These are phyloP conservation scores for Stichodactyla mertensii DNA, from an alignment of 64 coral and sea anemone species.

Conservation along the genomic window DNA sequence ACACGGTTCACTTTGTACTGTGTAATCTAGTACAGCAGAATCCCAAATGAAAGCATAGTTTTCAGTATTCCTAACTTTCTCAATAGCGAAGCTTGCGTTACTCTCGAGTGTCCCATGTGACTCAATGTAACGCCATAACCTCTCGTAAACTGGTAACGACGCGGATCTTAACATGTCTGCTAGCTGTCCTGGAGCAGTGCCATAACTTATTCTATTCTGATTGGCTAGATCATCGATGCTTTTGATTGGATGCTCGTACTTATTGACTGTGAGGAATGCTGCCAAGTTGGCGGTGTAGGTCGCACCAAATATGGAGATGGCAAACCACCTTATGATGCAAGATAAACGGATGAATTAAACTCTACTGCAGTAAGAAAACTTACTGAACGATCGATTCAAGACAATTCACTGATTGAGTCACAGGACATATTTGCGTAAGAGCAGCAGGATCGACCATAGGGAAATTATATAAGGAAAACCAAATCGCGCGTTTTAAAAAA, in stretches of 20 bases:
- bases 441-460: too few species aligned
- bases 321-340: slow-evolving; percentile 55
- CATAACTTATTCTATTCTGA: slow-evolving; percentile 61
- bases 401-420: too few species aligned
- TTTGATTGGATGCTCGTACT: slow-evolving; percentile 67
- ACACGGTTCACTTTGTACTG: slow-evolving; percentile 62
- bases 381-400: too few species aligned
- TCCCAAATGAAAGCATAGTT: slow-evolving; percentile 85
- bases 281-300: slow-evolving; percentile 84
- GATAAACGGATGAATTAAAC: not conserved
- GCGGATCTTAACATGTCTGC: slow-evolving; percentile 49
- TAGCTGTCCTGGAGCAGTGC: slow-evolving; percentile 55
- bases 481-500: too few species aligned
- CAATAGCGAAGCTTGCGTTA: slow-evolving; percentile 47
- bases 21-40: slow-evolving; percentile 76
- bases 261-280: slow-evolving; percentile 79
- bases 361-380: too few species aligned
- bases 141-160: slow-evolving; percentile 62
- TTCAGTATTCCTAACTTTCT: slow-evolving; percentile 50
- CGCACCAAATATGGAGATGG: slow-evolving; percentile 78
- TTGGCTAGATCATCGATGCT: slow-evolving; percentile 62
- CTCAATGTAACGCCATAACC: slow-evolving; percentile 57
- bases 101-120: slow-evolving; percentile 42
- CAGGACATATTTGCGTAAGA: too few species aligned
- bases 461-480: too few species aligned